Base-by-base conservation (phyloP, 1,140 invertebrate species). In the Meloidogyne floridensis region DNA sequence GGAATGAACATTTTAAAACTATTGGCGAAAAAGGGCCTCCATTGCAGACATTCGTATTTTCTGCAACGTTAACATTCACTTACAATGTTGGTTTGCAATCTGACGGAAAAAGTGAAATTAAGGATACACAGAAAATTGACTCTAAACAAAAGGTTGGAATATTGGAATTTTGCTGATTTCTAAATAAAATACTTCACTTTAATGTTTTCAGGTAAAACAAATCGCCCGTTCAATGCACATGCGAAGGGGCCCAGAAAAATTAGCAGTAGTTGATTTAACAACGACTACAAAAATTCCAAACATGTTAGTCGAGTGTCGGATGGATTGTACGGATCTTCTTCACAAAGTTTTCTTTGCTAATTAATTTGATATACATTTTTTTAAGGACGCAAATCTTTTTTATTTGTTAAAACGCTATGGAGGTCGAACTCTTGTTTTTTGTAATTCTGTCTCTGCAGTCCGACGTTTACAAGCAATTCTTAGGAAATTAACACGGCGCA, bases 1-100 rank as follows among this genome's bases (percentile, higher is more conserved):
- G 18, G 42, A 69, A 81, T 10, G 80, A 65, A 70, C 54, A 43
- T 20, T 20, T 15, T 51, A 20, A 32, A 71, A 72, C 13, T 51
- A 43, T 71, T 42, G 53, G 65, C 3, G 65, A 80, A 54, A 70
- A 9, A 8, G 5, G 10, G 47, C 54, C 56, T 75, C 53, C 20
- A 95, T 32, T 86, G 42, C 96, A 99, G 91, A 97, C 94, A 86
- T 97, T 98, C 91, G 94, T 99, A 0, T 98, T 98, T 91, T 99
- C 97, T 0, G 98, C 98, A 18, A 99, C 98, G 0, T 92, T 99
- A 7, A 96, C 96, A 1, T 91, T 98, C 86, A 93, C 80, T 53
- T 83, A 88, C 95, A 43, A 78, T 70, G 69, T 78, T 78, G 43
- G 56, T 7, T 84, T 92, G 32, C 88, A 91, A 54, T 92, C 93